Evolutionary conservation across 35 echinoderm and acorn worm genomes (phyloP), one percentile per base, ranked within the genome.

Genomic region (Apostichopus japonicus): DNA sequence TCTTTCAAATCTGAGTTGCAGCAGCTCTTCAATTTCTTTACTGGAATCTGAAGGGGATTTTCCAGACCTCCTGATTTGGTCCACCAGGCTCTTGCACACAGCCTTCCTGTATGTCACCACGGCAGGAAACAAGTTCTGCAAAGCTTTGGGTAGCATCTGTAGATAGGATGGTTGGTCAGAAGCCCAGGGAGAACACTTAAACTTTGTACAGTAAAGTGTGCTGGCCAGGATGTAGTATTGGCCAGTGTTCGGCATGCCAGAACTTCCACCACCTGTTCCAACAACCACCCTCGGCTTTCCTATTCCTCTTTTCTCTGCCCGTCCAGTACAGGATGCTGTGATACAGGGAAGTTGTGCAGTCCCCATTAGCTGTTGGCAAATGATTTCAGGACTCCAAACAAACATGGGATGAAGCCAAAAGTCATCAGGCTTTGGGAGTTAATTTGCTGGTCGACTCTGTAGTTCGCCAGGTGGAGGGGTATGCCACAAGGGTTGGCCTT

Each of bases 21-120:
- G 24, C 8, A 87, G 24, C 56, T 87, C 86, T 56, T 58, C 56
- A n/a, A 65, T 87, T 51, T 87, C 86, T 71, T 87, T 87, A 10
- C 55, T 0, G 1, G 51, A 27, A 24, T 87, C 86, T 10, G 19
- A 8, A n/a, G 86, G 86, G 58, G 56, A 65, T 19, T 19, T 11
- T 23, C 25, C 25, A 72, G 59, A n/a, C 53, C 86, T 72, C 0
- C 86, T 17, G 10, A 72, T 27, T 11, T 89, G 86, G 24, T 72
- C 62, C 0, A 89, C 62, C 13, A 89, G 14, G 23, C 86, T 72
- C 86, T 89, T 89, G 67, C 61, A 89, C 10, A 89, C 67, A 16
- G 86, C 86, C 24, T 89, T 89, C 53, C 86, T 24, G 86, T 89
- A 72, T 27, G 86, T 89, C 24, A 89, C 62, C 86, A 89, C 23